These are phyloP conservation scores for Fistularia commersonii DNA, from an alignment of 2,797 vertebrate genomes.

Conservation along the genomic window DNA sequence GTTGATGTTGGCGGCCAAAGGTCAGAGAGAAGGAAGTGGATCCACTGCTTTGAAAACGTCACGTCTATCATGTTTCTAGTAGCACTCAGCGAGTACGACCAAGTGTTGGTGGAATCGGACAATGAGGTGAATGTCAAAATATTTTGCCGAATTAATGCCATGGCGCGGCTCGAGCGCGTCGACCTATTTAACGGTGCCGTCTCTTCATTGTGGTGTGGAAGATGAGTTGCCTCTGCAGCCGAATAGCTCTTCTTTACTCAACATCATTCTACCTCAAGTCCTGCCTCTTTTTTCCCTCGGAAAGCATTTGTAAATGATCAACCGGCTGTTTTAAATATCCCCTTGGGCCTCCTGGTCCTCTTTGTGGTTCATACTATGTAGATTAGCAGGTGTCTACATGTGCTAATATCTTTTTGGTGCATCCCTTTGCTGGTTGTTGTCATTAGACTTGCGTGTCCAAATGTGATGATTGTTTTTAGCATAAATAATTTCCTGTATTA, in stretches of 20 bases:
- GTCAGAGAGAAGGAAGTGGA: slow-evolving; percentile 98
- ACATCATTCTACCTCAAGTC: slow-evolving; percentile 35
- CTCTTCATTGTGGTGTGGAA: no score
- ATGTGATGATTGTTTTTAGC: no score
- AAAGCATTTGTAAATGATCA: slow-evolving; percentile 71
- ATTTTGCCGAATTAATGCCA: slow-evolving; percentile 3
- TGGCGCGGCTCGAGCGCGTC: no score
- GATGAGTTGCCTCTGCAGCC: slow-evolving; percentile 2
- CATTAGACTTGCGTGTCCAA: no score
- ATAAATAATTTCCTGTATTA: neutral
- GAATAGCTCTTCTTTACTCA: slow-evolving; percentile 28
- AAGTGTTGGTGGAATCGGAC: slow-evolving; percentile 93
- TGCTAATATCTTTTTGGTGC: no score
- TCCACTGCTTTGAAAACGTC: slow-evolving; percentile 97
- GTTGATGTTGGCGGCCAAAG: slow-evolving; percentile 94
- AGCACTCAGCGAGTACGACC: slow-evolving; percentile 95
- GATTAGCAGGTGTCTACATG: no score
- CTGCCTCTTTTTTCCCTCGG: slow-evolving; percentile 31
- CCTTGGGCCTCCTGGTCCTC: neutral
- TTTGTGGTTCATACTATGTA: no score
- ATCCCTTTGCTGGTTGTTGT: no score
- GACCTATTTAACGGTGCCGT: no score
- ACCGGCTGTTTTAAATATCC: slow-evolving; percentile 62
- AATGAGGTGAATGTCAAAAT: slow-evolving; percentile 82
- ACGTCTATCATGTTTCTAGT: slow-evolving; percentile 98